Evolutionary conservation across 2,797 vertebrate genomes (phyloP).

Genomic region (Gobio occitaniae): DNA sequence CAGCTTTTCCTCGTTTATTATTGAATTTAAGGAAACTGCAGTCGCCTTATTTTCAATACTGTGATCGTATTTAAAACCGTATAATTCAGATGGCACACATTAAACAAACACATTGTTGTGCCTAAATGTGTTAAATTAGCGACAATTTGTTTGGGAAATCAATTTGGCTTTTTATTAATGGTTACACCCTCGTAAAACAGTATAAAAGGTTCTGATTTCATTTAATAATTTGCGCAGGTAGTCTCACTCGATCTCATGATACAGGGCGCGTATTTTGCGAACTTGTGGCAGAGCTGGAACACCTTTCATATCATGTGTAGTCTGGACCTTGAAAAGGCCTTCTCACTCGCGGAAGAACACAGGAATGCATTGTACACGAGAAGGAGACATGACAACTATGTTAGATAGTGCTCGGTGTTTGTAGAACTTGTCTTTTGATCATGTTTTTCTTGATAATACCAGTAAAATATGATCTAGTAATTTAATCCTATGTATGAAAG

Average conservation of each 20-base stretch:
- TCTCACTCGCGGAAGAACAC: constrained; percentile 62
- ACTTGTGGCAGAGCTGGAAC: constrained; percentile 48
- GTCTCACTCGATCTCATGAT: not conserved
- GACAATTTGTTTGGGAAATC: not conserved
- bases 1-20: constrained; percentile 13
- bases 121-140: not conserved
- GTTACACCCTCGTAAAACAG: not conserved
- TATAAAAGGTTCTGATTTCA: not conserved
- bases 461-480: not conserved
- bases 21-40: not conserved
- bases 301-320: constrained; percentile 59
- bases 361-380: constrained; percentile 68
- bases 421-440: constrained; percentile 26
- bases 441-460: constrained; percentile 13
- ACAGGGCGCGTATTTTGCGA: constrained; percentile 11
- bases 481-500: not conserved
- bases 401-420: constrained; percentile 57
- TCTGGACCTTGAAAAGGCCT: constrained; percentile 69
- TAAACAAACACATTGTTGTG: not conserved
- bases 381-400: constrained; percentile 67
- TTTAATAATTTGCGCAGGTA: not conserved
- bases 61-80: not conserved
- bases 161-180: not conserved
- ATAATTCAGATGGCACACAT: too few species aligned
- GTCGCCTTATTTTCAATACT: not conserved